These are phyloP conservation scores for Syngnathoides biaculeatus DNA, from an alignment of 2,113 vertebrate species.

Conservation along the genomic window DNA sequence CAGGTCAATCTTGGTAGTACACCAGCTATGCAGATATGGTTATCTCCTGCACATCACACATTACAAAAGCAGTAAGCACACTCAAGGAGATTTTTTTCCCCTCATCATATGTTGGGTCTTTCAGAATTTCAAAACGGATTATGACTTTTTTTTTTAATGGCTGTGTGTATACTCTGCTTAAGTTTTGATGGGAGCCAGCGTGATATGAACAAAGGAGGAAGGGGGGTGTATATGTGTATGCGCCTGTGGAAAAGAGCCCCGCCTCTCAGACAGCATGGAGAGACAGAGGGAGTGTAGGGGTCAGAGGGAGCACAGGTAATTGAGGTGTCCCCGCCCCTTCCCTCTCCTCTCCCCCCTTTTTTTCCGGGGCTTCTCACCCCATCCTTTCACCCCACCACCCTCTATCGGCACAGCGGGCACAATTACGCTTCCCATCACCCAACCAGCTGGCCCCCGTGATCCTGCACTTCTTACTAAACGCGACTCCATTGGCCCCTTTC, in stretches of 20 bases:
- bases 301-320: slow-evolving; percentile 78
- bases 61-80: too few relatives aligned
- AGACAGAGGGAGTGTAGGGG: slow-evolving; percentile 63
- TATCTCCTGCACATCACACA: background rate
- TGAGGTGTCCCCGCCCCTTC: slow-evolving; percentile 76
- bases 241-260: slow-evolving; percentile 60
- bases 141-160: background rate
- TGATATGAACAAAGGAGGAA: slow-evolving; percentile 57
- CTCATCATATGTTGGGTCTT: background rate
- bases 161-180: slow-evolving; percentile 20
- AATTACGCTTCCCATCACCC: slow-evolving; percentile 77
- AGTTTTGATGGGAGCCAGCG: slow-evolving; percentile 46
- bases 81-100: background rate
- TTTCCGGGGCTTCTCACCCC: slow-evolving; percentile 70
- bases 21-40: background rate
- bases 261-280: slow-evolving; percentile 61
- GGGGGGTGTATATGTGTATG: slow-evolving; percentile 46
- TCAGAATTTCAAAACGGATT: background rate
- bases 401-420: slow-evolving; percentile 72
- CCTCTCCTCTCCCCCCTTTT: slow-evolving; percentile 43
- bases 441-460: slow-evolving; percentile 73
- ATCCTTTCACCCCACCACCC: slow-evolving; percentile 62
- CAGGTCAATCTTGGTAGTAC: background rate
- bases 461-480: slow-evolving; percentile 71
- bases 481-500: slow-evolving; percentile 65